Percentiles rank a stretch among this genome's conserved stretches.
phyloP scores from a whole-genome alignment of 2,888 invertebrate species.

The Xylota segnis region DNA sequence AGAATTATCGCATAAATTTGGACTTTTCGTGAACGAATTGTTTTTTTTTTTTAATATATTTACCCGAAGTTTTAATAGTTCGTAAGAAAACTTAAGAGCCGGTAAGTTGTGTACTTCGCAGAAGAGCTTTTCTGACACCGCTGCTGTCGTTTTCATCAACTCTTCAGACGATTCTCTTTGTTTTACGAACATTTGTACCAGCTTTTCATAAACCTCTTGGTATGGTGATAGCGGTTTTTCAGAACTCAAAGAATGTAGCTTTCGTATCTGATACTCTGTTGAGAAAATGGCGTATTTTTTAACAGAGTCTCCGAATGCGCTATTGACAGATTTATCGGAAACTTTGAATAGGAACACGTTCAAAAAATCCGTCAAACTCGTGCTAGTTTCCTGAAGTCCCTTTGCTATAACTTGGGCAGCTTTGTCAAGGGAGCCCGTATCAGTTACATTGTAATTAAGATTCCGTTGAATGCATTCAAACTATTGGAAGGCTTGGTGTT shows the following conservation, averaged over 20 bases:
- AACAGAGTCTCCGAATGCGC: conserved; percentile 38
- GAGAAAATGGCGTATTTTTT: conserved; percentile 40
- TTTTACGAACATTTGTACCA: conserved; percentile 49
- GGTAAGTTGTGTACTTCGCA: conserved; percentile 17
- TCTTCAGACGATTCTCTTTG: conserved; percentile 62
- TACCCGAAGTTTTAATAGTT: conserved; percentile 48
- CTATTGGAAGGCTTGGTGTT: conserved; percentile 8
- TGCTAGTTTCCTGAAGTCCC: conserved; percentile 37
- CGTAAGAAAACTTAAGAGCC: conserved; percentile 45
- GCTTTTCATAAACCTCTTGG: conserved; percentile 22
- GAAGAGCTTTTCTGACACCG: conserved; percentile 52
- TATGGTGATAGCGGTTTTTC: neutral
- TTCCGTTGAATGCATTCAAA: conserved; percentile 57
- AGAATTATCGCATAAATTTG: too few species aligned
- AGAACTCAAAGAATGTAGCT: conserved; percentile 38
- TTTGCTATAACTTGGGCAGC: conserved; percentile 39
- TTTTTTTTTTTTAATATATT: neutral
- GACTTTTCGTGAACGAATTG: too few species aligned
- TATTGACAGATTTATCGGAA: conserved; percentile 22
- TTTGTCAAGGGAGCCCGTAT: conserved; percentile 21
- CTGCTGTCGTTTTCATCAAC: conserved; percentile 37
- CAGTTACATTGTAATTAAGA: conserved; percentile 2
- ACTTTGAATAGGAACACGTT: conserved; percentile 43
- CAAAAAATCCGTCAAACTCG: conserved; percentile 39
- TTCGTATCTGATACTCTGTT: conserved; percentile 55